phyloP scores from a whole-genome alignment of 2,113 vertebrate genomes.

The Rhodinocichla rosea region DNA sequence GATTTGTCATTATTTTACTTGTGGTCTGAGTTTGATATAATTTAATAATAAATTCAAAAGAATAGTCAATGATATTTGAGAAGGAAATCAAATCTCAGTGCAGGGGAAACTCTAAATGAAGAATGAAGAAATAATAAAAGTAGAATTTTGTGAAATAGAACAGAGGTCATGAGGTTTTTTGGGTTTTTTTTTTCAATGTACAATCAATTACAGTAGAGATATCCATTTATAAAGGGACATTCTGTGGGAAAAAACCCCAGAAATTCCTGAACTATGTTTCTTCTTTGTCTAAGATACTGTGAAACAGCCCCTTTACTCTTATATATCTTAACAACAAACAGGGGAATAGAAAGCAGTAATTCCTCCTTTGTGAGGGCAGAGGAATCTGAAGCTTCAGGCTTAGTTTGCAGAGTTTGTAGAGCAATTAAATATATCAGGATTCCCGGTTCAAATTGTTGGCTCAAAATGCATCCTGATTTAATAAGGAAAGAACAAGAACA shows the following conservation, averaged over 20 bases:
- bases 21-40: not conserved
- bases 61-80: fast-evolving
- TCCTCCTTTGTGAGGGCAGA: not conserved
- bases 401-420: not conserved
- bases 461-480: not conserved
- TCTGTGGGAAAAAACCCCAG: not conserved
- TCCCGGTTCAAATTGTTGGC: not conserved
- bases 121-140: not conserved
- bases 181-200: not conserved
- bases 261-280: not conserved
- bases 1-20: not conserved
- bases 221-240: not conserved
- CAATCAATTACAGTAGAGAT: not conserved
- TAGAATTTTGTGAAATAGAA: not conserved
- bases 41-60: not conserved
- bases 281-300: not conserved
- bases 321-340: not conserved
- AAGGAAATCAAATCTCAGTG: not conserved
- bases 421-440: not conserved
- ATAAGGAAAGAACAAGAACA: not conserved
- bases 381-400: not conserved
- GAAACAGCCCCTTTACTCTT: not conserved
- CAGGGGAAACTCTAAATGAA: not conserved
- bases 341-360: not conserved
- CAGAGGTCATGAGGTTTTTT: not conserved